A percentile compares a stretch with the other conserved stretches of the same genome.
These are phyloP conservation scores for Ceratina calcarata DNA, from an alignment of 1,140 invertebrate species.

Conservation along the genomic window DNA sequence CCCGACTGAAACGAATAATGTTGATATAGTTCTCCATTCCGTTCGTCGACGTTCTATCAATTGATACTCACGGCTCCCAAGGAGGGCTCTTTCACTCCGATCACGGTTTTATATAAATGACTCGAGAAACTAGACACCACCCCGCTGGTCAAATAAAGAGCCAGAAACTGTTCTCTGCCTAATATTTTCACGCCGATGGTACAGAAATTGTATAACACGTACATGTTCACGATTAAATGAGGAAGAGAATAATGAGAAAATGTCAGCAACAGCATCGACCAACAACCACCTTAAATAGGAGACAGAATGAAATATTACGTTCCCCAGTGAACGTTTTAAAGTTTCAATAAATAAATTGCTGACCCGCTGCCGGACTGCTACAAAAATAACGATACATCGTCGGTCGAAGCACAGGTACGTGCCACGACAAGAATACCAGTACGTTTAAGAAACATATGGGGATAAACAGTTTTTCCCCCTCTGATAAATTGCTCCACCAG, in stretches of 20 bases:
- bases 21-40: constrained; percentile 12
- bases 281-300: constrained; percentile 83
- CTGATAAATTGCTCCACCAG: constrained; percentile 88
- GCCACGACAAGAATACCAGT: constrained; percentile 92
- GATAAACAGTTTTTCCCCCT: constrained; percentile 89
- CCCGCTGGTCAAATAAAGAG: constrained; percentile 93
- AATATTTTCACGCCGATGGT: constrained; percentile 86
- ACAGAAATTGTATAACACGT: constrained; percentile 93
- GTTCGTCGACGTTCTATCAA: constrained; percentile 13
- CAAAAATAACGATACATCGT: constrained; percentile 93
- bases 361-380: constrained; percentile 89
- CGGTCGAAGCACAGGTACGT: constrained; percentile 85
- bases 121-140: constrained; percentile 93
- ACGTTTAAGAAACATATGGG: constrained; percentile 90
- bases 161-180: constrained; percentile 96
- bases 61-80: constrained; percentile 91
- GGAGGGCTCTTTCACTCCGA: constrained; percentile 86
- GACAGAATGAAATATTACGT: constrained; percentile 43
- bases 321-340: too few relatives aligned
- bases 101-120: constrained; percentile 88
- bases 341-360: too few relatives aligned
- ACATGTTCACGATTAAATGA: constrained; percentile 97
- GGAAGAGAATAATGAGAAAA: constrained; percentile 95
- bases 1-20: constrained; percentile 87
- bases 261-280: constrained; percentile 94